These are phyloP conservation scores for Eleutherodactylus coqui DNA, from an alignment of 2,797 vertebrate species.

Conservation along the genomic window DNA sequence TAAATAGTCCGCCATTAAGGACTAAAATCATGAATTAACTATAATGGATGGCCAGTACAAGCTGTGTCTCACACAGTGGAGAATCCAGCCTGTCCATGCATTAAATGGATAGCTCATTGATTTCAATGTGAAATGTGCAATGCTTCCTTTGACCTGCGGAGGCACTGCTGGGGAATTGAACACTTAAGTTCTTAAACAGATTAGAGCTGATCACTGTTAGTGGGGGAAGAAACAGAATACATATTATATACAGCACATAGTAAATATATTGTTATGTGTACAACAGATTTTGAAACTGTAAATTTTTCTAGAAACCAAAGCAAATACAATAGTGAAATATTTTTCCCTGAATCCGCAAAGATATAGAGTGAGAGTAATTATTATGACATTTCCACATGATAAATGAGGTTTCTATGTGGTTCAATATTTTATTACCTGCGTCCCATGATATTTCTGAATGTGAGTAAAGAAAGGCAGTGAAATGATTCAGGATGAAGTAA, in stretches of 20 bases:
- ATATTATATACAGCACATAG: not conserved
- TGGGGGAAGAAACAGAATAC: no score
- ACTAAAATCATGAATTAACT: not conserved
- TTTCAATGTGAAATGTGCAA: no score
- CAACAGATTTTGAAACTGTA: conserved; percentile 5
- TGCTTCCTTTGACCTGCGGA: not conserved
- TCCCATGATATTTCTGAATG: conserved; percentile 12
- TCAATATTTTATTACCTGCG: conserved; percentile 23
- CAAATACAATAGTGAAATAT: not conserved
- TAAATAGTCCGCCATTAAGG: no score
- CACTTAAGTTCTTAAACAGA: not conserved
- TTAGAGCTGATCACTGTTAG: not conserved
- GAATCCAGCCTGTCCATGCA: not conserved
- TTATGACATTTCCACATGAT: conserved; percentile 36
- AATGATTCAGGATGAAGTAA: conserved; percentile 28
- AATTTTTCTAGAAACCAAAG: not conserved
- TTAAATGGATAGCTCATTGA: no score
- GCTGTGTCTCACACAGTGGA: not conserved
- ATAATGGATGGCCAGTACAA: not conserved
- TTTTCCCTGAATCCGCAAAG: not conserved
- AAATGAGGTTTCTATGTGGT: conserved; percentile 30
- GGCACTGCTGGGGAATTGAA: not conserved
- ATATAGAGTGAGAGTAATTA: conserved; percentile 13
- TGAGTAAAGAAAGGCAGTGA: not conserved
- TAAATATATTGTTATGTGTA: not conserved